Evolutionary conservation across 1,140 invertebrate species (phyloP).

Genomic region (Oedothorax gibbosus): DNA sequence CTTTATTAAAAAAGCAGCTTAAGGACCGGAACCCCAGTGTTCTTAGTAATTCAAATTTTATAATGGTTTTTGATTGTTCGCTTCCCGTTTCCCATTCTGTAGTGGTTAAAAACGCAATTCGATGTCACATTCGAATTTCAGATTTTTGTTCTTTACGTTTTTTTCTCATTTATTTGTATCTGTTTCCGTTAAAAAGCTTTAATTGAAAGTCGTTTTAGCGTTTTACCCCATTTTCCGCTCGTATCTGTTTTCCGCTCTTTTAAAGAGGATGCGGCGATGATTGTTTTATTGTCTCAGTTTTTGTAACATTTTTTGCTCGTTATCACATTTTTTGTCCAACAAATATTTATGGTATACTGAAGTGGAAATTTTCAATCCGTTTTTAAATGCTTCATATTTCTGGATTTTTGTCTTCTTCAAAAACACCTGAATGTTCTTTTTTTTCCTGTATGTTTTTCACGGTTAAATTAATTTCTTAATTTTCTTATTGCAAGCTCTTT

Average conservation of each 20-base stretch:
- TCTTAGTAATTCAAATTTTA: slow-evolving; percentile 54
- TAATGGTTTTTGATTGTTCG: slow-evolving; percentile 20
- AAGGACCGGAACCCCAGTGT: slow-evolving; percentile 36
- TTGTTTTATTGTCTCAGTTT: slow-evolving; percentile 5
- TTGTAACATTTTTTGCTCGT: background rate
- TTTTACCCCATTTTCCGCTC: slow-evolving; percentile 10
- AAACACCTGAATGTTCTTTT: too few species aligned
- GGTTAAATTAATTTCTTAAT: too few species aligned
- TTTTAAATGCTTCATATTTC: too few species aligned
- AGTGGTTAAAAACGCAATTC: slow-evolving; percentile 38
- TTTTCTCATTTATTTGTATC: slow-evolving; percentile 34
- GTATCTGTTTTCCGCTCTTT: slow-evolving; percentile 35
- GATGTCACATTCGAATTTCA: slow-evolving; percentile 22
- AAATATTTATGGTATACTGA: too few species aligned
- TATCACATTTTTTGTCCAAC: too few species aligned
- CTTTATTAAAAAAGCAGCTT: slow-evolving; percentile 38
- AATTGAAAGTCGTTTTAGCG: slow-evolving; percentile 3
- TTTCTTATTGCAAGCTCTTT: too few species aligned
- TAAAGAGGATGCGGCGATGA: background rate
- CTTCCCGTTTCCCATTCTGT: background rate
- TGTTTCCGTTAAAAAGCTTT: slow-evolving; percentile 18
- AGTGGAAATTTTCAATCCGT: too few species aligned
- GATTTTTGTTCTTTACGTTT: slow-evolving; percentile 1
- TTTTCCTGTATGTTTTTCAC: too few species aligned
- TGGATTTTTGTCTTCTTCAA: too few species aligned